phyloP scores from a whole-genome alignment of 2,113 vertebrate species.

The Abramis brama region DNA sequence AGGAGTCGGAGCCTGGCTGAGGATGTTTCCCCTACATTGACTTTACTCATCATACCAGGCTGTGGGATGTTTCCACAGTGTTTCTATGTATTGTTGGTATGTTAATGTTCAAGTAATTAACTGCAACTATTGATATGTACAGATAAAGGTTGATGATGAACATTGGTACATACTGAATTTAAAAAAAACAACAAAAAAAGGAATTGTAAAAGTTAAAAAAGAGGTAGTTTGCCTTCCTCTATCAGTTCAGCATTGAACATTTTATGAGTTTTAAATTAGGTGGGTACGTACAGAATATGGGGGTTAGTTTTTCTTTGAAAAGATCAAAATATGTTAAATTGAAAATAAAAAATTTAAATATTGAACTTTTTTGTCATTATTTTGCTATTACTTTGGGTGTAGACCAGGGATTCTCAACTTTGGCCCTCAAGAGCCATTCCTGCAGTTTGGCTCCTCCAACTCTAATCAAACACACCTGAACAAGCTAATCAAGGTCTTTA shows the following conservation, averaged over 20 bases:
- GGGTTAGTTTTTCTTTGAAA: conserved; percentile 53
- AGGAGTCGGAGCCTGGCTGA: neutral
- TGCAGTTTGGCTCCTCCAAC: too few species aligned
- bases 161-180: conserved; percentile 25
- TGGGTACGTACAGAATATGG: conserved; percentile 23
- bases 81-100: conserved; percentile 41
- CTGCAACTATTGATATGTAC: conserved; percentile 17
- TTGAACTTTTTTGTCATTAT: conserved; percentile 9
- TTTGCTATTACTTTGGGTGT: neutral
- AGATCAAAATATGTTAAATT: conserved; percentile 55
- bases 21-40: neutral
- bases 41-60: conserved; percentile 16
- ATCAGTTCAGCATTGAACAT: neutral
- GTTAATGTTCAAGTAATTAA: conserved; percentile 39
- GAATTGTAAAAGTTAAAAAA: conserved; percentile 24
- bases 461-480: too few species aligned
- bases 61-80: conserved; percentile 17
- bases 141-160: conserved; percentile 18
- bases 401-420: neutral
- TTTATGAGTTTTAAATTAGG: neutral
- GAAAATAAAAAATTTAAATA: conserved; percentile 55
- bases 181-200: neutral
- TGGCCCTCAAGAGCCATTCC: too few species aligned
- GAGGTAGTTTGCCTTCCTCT: neutral
- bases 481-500: too few species aligned